These are phyloP conservation scores for Ataeniobius toweri DNA, from an alignment of 2,797 vertebrate genomes.

Conservation along the genomic window DNA sequence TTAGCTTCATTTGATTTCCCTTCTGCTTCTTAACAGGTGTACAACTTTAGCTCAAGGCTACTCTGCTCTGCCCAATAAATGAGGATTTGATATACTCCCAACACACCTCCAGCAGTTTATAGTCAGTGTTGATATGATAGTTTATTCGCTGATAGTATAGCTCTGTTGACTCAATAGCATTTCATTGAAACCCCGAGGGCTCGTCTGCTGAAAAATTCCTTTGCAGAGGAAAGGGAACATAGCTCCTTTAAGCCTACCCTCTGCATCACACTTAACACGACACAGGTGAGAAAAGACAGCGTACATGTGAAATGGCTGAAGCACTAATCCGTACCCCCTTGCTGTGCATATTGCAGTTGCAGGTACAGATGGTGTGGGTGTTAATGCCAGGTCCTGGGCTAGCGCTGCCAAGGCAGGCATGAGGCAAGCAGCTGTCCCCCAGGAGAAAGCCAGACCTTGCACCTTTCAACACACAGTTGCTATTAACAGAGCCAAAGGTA, in stretches of 20 bases:
- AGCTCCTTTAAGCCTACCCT: conserved; percentile 34
- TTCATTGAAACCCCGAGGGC: conserved; percentile 43
- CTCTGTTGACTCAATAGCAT: conserved; percentile 59
- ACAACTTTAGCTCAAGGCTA: conserved; percentile 27
- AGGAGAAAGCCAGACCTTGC: conserved; percentile 69
- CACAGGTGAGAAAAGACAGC: conserved; percentile 41
- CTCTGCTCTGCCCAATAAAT: conserved; percentile 46
- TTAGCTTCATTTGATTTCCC: conserved; percentile 22
- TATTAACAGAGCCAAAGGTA: conserved; percentile 61
- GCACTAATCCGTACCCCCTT: conserved; percentile 45
- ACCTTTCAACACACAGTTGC: conserved; percentile 52
- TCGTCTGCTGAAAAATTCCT: conserved; percentile 18
- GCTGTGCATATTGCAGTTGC: conserved; percentile 60
- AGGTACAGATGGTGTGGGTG: conserved; percentile 60
- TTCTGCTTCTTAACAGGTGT: conserved; percentile 38
- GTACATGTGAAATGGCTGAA: conserved; percentile 38
- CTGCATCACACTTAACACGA: conserved; percentile 43
- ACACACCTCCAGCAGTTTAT: conserved; percentile 42
- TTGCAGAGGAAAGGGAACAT: conserved; percentile 23
- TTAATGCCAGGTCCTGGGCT: conserved; percentile 58
- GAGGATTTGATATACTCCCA: conserved; percentile 47
- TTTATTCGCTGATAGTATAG: conserved; percentile 42
- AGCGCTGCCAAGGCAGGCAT: conserved; percentile 59
- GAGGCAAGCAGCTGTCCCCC: conserved; percentile 71
- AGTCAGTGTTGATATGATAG: conserved; percentile 57